Base-by-base conservation (phyloP, 2,797 vertebrate species). In the Gymnopithys bicolor region DNA sequence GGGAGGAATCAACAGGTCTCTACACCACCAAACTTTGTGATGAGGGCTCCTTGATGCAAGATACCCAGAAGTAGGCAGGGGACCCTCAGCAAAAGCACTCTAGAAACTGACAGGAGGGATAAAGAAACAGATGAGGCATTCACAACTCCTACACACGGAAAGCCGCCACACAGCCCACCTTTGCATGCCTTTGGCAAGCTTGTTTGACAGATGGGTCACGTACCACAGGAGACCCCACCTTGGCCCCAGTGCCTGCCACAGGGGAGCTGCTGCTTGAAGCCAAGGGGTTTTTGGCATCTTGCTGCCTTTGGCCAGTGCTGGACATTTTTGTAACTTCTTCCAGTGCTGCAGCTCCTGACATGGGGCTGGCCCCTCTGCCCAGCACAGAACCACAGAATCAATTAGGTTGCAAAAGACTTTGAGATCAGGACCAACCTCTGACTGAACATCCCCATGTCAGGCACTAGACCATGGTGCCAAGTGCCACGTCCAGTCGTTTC, bases 11-110 rank as follows among this genome's bases (percentile, higher is more conserved):
- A 80, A 37, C 68, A 58, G 33, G 21, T 30, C 28, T 33, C 52
- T 25, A 3, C 27, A 70, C 25, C 53, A 33, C 32, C 58, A 39
- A 17, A 45, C 21, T 11, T 39, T 41, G 66, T 8, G 7, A 27
- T 11, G 22, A 14, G 3, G 22, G 52, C 62, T 75, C 41, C 58
- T 28, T 19, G n/a, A 25, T 6, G 27, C 3, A 0, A 37, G 17
- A 55, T 0, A 39, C 9, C 13, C 3, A 0, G 5, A n/a, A 56
- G 33, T 30, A 27, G 11, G 30, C 10, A 24, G 3, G 1, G n/a
- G 7, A 35, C 32, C 18, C 35, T 48, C 22, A 35, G 7, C 10
- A 56, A 60, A 55, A 32, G n/a, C 11, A 3, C 32, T 73, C 52
- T 3, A 33, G 43, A n/a, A 67, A 24, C 12, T 11, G 10, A 5